Conservation (phyloP, 2,113 vertebrate genomes). For the Psettodes erumei region DNA sequence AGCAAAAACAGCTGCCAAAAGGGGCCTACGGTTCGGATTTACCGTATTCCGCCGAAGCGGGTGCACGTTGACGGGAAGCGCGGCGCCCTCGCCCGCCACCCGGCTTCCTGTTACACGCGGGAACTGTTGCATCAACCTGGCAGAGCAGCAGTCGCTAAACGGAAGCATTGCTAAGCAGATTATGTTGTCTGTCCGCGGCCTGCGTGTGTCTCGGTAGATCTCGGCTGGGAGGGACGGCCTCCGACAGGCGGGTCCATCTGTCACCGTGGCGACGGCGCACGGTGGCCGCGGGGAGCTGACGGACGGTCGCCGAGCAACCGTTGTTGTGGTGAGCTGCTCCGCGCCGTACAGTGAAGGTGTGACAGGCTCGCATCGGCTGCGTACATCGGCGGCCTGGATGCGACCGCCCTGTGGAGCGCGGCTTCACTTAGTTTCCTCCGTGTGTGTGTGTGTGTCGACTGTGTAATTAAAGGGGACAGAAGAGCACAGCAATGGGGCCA, state of each 20-base stretch:
- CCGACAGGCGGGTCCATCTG: slow-evolving; percentile 87
- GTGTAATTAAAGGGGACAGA: slow-evolving; percentile 23
- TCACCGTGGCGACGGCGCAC: slow-evolving; percentile 73
- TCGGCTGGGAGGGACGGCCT: slow-evolving; percentile 73
- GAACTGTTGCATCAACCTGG: slow-evolving; percentile 64
- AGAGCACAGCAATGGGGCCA: neutral
- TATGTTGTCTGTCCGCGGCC: slow-evolving; percentile 75
- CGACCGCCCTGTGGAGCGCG: slow-evolving; percentile 34
- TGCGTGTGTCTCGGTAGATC: slow-evolving; percentile 53
- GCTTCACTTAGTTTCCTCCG: slow-evolving; percentile 33
- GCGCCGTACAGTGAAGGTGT: slow-evolving; percentile 35
- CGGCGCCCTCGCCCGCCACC: neutral
- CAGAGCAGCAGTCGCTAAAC: slow-evolving; percentile 78
- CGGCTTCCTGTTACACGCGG: slow-evolving; percentile 21
- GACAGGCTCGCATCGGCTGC: slow-evolving; percentile 40
- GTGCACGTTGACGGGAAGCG: slow-evolving; percentile 3
- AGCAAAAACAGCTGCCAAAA: neutral
- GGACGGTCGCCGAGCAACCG: slow-evolving; percentile 77
- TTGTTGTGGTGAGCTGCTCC: slow-evolving; percentile 49
- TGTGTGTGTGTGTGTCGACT: slow-evolving; percentile 8
- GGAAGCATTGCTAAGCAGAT: slow-evolving; percentile 85
- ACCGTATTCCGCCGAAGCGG: neutral
- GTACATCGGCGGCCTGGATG: slow-evolving; percentile 39
- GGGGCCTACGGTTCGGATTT: neutral
- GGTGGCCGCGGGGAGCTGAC: slow-evolving; percentile 65